These are phyloP conservation scores for Poecilobothrus nobilitatus DNA, from an alignment of 2,888 invertebrate genomes.

Conservation along the genomic window DNA sequence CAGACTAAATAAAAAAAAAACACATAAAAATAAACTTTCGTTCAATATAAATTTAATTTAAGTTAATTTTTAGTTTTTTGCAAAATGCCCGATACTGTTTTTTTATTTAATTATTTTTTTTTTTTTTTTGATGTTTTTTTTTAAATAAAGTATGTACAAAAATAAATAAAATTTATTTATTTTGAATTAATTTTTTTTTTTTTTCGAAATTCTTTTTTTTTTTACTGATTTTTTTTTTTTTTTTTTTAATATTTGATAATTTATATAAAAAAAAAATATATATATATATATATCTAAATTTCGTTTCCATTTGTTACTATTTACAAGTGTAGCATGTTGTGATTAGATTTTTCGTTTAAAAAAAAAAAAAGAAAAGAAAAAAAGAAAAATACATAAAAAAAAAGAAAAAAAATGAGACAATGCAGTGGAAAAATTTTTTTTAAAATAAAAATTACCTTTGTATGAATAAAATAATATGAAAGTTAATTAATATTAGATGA, in stretches of 20 bases:
- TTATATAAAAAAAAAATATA: neutral
- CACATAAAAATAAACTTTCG: neutral
- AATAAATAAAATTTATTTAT: neutral
- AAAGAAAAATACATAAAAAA: neutral
- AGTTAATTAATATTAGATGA: too few relatives aligned
- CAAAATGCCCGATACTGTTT: constrained; percentile 1
- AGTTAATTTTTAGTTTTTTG: neutral
- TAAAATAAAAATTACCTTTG: too few relatives aligned
- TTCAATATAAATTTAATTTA: neutral
- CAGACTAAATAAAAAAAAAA: neutral
- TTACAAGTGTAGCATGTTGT: constrained; percentile 6
- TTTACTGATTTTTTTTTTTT: neutral
- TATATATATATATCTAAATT: neutral
- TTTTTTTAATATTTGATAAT: neutral
- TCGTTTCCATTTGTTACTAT: constrained; percentile 4
- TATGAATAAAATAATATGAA: too few relatives aligned
- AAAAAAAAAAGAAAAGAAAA: constrained; percentile 16
- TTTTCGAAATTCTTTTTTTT: neutral
- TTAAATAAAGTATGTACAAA: neutral
- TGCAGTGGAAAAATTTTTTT: too few relatives aligned
- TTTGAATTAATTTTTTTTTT: neutral
- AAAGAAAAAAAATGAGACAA: neutral
- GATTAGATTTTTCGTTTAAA: constrained; percentile 14
- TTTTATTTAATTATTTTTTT: neutral
- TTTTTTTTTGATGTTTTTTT: neutral